These are phyloP conservation scores for Troides oblongomaculatus DNA, from an alignment of 2,888 invertebrate species.

Conservation along the genomic window DNA sequence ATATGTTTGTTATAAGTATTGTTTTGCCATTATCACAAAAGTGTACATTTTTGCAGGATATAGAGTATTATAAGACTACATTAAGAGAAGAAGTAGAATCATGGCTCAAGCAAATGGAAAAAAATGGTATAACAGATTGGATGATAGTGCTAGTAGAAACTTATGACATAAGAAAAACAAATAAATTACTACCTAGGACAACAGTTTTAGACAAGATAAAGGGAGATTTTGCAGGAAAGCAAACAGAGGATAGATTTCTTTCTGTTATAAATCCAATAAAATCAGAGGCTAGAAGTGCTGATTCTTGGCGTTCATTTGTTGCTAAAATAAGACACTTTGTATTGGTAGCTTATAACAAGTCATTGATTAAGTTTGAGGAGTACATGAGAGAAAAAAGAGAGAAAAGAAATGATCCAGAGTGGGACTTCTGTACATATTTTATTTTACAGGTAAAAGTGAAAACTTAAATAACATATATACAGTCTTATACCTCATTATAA, in stretches of 20 bases:
- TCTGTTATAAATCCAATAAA: constrained; percentile 95
- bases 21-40: neutral
- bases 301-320: constrained; percentile 93
- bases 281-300: constrained; percentile 92
- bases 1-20: neutral
- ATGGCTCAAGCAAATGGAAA: constrained; percentile 90
- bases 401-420: constrained; percentile 91
- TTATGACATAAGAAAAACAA: constrained; percentile 93
- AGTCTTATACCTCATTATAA: neutral
- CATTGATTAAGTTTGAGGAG: constrained; percentile 92
- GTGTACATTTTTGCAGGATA: constrained; percentile 83
- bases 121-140: constrained; percentile 92
- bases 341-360: constrained; percentile 91
- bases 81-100: constrained; percentile 93
- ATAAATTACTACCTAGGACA: constrained; percentile 93
- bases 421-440: constrained; percentile 98
- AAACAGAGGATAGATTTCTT: constrained; percentile 89
- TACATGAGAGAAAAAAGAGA: constrained; percentile 94
- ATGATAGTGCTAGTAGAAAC: constrained; percentile 95
- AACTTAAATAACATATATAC: neutral
- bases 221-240: constrained; percentile 95
- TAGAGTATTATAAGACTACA: constrained; percentile 92
- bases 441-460: constrained; percentile 85
- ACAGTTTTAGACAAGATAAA: constrained; percentile 97
- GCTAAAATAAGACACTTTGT: constrained; percentile 90